Conservation (phyloP, 2,888 invertebrate species). For the Drosophila leonis region DNA sequence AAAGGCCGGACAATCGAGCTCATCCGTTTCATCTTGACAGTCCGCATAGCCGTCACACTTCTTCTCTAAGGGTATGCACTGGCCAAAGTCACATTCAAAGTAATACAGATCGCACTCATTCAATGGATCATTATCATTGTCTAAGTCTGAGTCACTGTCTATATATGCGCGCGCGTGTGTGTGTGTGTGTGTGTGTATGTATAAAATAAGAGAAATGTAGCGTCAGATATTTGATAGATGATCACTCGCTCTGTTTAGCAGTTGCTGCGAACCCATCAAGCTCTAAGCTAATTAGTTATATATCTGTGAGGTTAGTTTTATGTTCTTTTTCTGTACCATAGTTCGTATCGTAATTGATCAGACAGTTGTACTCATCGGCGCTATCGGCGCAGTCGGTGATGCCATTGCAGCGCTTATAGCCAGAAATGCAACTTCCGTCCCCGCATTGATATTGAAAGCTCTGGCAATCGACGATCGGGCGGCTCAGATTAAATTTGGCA, state of each 20-base stretch:
- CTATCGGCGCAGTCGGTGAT: conserved; percentile 87
- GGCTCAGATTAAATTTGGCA: conserved; percentile 83
- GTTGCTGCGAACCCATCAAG: background rate
- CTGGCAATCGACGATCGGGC: conserved; percentile 80
- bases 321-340: conserved; percentile 71
- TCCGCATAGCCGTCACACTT: conserved; percentile 88
- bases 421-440: conserved; percentile 88
- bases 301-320: conserved; percentile 14
- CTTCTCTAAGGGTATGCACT: conserved; percentile 86
- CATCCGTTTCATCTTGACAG: conserved; percentile 89
- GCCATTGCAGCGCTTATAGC: conserved; percentile 87
- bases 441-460: conserved; percentile 88
- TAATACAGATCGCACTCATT: conserved; percentile 83
- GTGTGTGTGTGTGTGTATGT: conserved; percentile 13
- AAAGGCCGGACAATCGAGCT: conserved; percentile 85
- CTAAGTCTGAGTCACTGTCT: conserved; percentile 54
- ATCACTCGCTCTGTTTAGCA: background rate
- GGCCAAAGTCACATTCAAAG: conserved; percentile 84
- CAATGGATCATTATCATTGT: conserved; percentile 63
- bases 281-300: background rate
- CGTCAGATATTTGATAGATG: conserved; percentile 10
- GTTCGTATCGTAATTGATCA: conserved; percentile 83
- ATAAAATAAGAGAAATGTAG: conserved; percentile 37
- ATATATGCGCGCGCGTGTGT: conserved; percentile 12
- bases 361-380: conserved; percentile 88